phyloP scores from a whole-genome alignment of 53 echinoderm and acorn worm species.

The Actinopyga echinites region DNA sequence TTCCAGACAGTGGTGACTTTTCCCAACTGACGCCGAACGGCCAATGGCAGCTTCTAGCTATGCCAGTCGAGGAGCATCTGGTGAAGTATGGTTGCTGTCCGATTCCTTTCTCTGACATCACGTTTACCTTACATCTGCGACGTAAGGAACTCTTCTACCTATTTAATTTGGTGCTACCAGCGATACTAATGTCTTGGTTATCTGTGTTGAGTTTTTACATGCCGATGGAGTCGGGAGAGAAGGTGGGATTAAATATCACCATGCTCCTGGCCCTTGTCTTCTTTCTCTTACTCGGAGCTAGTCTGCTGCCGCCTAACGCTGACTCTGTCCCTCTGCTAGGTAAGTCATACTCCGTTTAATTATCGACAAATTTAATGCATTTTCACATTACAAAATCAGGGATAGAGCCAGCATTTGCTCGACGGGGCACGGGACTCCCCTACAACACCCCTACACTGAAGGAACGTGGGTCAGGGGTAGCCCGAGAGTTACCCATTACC shows the following conservation, averaged over 20 bases:
- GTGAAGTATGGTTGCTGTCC: slow-evolving; percentile 82
- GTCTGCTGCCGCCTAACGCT: slow-evolving; percentile 84
- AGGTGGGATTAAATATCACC: slow-evolving; percentile 90
- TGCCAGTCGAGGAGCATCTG: slow-evolving; percentile 76
- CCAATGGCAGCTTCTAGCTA: slow-evolving; percentile 78
- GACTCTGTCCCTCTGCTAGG: slow-evolving; percentile 79
- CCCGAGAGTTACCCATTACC: too few relatives aligned
- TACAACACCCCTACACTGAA: too few relatives aligned
- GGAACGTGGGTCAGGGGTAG: too few relatives aligned
- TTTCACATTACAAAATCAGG: too few relatives aligned
- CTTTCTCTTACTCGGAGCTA: slow-evolving; percentile 81
- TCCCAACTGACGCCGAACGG: slow-evolving; percentile 78
- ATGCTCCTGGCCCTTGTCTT: slow-evolving; percentile 83
- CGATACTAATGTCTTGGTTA: slow-evolving; percentile 80
- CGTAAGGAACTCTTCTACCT: slow-evolving; percentile 90
- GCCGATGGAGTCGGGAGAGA: slow-evolving; percentile 84
- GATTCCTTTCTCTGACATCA: slow-evolving; percentile 86
- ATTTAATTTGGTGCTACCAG: slow-evolving; percentile 78
- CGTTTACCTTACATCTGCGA: slow-evolving; percentile 62
- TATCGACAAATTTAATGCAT: not conserved
- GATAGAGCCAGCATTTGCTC: too few relatives aligned
- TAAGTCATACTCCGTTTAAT: slow-evolving; percentile 16
- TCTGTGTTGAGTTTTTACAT: slow-evolving; percentile 82
- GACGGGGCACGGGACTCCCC: too few relatives aligned
- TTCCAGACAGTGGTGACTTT: slow-evolving; percentile 72